Evolutionary conservation across 2,888 invertebrate genomes (phyloP), one percentile per base, ranked within the genome.

Genomic region (Drosophila siamana): DNA sequence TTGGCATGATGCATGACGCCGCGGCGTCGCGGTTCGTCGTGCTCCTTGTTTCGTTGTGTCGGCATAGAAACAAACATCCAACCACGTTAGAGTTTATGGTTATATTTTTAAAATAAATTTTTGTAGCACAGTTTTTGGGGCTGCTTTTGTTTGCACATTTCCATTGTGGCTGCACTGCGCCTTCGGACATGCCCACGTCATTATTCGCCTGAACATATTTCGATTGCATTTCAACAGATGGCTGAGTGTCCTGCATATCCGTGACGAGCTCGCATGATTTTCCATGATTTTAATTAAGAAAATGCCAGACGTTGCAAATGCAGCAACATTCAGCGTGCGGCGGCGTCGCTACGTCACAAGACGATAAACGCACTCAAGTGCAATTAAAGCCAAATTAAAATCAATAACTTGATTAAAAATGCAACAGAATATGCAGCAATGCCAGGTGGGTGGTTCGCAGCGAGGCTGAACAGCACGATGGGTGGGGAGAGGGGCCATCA

Each of bases 321-420:
- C 36, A 30, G 11, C 30, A 33, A 24, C 57, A 54, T 55, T 38
- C 51, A 28, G 22, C 46, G 46, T 54, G 19, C 52, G 19, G 19
- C 61, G 24, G 43, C 51, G 41, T 59, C 15, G 9, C 8, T 22
- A 51, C 48, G 11, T 13, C 41, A 54, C 47, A 81, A 79, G 79
- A 78, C 54, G 72, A 38, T 63, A 60, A 54, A 67, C 44, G 86
- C 86, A 86, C 86, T 84, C 78, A 76, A 83, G 80, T 80, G 83
- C 83, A 86, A 84, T 85, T 84, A 84, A 81, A 78, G 65, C 74
- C 85, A 78, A 80, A 82, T 86, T 85, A 85, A 85, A 86, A 86
- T 86, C 87, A 86, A 86, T 86, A 86, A 85, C 74, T 81, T 86
- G 79, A 80, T 80, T 75, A 68, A 75, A 75, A 68, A 65, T 72